Evolutionary conservation across 2,113 vertebrate species (phyloP), one percentile per base, ranked within the genome.

Genomic region (Nipponia nippon): DNA sequence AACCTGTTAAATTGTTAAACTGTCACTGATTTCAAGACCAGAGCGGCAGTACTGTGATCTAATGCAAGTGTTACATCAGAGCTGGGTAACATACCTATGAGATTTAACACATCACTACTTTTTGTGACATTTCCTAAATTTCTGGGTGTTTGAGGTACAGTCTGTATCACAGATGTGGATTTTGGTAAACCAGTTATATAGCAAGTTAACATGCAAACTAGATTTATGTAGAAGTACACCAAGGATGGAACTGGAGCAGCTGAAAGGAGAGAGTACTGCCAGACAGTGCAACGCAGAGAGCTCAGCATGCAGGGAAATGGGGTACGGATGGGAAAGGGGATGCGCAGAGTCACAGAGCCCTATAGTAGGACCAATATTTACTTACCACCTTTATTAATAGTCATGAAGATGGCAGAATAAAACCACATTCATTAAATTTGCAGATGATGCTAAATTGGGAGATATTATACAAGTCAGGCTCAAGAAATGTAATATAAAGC

Each of bases 391-490:
- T 85, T 72, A 75, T 84, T 87, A 90, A 79, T 49, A 87, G 56
- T 55, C 61, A 84, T 32, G 66, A 93, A 93, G 62, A 73, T 29
- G 38, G 38, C 26, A 95, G 86, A 83, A 92, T 69, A 89, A 95
- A 93, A 38, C 15, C 34, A 66, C 38, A 59, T 80, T 87, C 75
- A 87, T 93, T 93, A 93, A 77, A 91, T 95, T 95, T 96, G 80
- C 77, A 97, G 77, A 84, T 93, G 77, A 87, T 85, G 73, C 12
- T 93, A 93, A 91, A 97, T 20, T 62, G 34, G 44, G 65, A 85
- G 52, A 20, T 50, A 93, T 72, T 87, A 58, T 40, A 93, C 73
- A 49, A 93, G 32, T 82, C 93, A 73, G 66, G 46, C 87, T 85
- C 84, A 70, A 91, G 89, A 93, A 95, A 66, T 8, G 19, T 47